A percentile compares a stretch with the other conserved stretches of the same genome.
phyloP scores from a whole-genome alignment of 2,888 invertebrate genomes.

The Orthonychiurus folsomi region DNA sequence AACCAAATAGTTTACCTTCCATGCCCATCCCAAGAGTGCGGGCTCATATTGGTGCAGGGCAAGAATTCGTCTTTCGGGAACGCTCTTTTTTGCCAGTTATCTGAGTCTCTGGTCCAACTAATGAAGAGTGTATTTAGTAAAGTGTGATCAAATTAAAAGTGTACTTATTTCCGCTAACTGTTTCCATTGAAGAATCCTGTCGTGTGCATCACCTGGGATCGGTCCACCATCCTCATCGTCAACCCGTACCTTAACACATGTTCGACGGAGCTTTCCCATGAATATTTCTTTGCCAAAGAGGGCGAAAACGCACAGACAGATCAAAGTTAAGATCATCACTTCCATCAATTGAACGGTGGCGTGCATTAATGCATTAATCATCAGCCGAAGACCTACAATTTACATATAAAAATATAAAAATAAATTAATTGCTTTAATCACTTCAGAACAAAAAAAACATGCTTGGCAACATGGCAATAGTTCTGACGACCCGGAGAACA shows the following conservation, averaged over 20 bases:
- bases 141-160: not conserved
- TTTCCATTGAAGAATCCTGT: too few species aligned
- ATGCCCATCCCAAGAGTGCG: constrained; percentile 59
- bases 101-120: constrained; percentile 65
- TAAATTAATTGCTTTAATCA: not conserved
- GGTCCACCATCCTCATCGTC: not conserved
- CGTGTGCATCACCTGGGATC: too few species aligned
- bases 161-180: too few species aligned
- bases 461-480: constrained; percentile 94
- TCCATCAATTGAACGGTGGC: constrained; percentile 76
- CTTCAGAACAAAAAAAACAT: constrained; percentile 38
- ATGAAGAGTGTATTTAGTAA: constrained; percentile 19
- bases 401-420: constrained; percentile 1
- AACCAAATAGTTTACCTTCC: not conserved
- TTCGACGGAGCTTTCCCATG: constrained; percentile 86
- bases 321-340: constrained; percentile 89
- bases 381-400: constrained; percentile 75
- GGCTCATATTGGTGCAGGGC: constrained; percentile 82
- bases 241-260: constrained; percentile 58
- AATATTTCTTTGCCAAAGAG: constrained; percentile 89
- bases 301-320: constrained; percentile 93
- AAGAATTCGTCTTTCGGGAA: constrained; percentile 62
- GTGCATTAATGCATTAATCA: constrained; percentile 87
- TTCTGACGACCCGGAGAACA: constrained; percentile 85
- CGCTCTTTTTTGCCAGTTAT: constrained; percentile 57